Evolutionary conservation across 1,140 invertebrate species (phyloP).

Genomic region (Sitophilus oryzae): DNA sequence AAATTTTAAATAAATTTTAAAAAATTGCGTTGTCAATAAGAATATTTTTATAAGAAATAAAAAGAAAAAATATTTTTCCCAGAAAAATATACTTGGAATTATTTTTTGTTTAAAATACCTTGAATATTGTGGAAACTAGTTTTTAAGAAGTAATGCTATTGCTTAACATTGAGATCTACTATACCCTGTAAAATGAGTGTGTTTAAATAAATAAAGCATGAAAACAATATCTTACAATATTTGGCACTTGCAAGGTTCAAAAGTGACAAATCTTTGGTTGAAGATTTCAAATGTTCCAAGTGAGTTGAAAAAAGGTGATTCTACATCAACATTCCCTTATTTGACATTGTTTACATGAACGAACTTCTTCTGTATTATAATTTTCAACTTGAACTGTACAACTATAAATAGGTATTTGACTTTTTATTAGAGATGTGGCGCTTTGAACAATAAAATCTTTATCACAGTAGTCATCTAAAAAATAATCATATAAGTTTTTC

Average conservation of each 20-base stretch:
- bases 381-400: conserved; percentile 59
- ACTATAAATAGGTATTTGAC: conserved; percentile 53
- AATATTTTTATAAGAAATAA: too few species aligned
- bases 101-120: too few species aligned
- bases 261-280: neutral
- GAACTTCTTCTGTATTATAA: conserved; percentile 35
- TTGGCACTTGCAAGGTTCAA: neutral
- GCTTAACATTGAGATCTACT: neutral
- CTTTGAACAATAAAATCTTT: conserved; percentile 48
- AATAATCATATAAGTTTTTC: neutral
- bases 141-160: too few species aligned
- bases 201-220: conserved; percentile 3
- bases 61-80: too few species aligned
- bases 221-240: conserved; percentile 1
- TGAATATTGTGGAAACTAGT: too few species aligned
- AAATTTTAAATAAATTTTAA: too few species aligned
- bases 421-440: conserved; percentile 49
- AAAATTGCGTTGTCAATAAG: too few species aligned
- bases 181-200: neutral
- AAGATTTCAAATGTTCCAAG: neutral
- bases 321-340: conserved; percentile 20
- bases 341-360: conserved; percentile 34
- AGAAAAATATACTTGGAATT: too few species aligned
- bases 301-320: too few species aligned
- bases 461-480: conserved; percentile 48